A percentile compares a stretch with the other conserved stretches of the same genome.
Evolutionary conservation across 37 sponge, comb jelly and placozoan species (phyloP).

Genomic region (Chondrosia reniformis): DNA sequence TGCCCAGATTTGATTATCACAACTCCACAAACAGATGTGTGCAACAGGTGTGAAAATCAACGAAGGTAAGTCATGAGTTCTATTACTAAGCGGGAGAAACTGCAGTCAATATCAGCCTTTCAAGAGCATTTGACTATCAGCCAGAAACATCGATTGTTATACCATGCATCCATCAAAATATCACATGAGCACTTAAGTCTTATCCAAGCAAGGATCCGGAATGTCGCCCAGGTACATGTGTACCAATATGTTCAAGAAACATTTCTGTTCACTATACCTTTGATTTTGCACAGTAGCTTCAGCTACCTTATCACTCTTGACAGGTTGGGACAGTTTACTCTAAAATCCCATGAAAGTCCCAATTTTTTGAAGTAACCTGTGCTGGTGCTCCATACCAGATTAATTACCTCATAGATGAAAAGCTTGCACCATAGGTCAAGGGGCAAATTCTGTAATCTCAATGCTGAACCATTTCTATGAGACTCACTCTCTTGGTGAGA

Average conservation of each 20-base stretch:
- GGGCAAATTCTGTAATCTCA: slow-evolving; percentile 6
- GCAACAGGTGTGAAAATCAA: slow-evolving; percentile 23
- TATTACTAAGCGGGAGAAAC: slow-evolving; percentile 24
- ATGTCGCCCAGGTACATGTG: background rate
- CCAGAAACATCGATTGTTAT: slow-evolving; percentile 29
- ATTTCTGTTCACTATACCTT: slow-evolving; percentile 8
- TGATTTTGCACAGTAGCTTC: slow-evolving; percentile 24
- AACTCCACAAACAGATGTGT: slow-evolving; percentile 29
- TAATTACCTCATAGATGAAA: slow-evolving; percentile 5
- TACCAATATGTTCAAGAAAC: background rate
- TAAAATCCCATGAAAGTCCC: background rate
- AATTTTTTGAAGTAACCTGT: slow-evolving; percentile 4
- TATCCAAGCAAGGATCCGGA: background rate
- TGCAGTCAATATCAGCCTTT: slow-evolving; percentile 15
- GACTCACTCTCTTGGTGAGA: background rate
- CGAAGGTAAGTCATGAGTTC: slow-evolving; percentile 8
- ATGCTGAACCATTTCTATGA: slow-evolving; percentile 11
- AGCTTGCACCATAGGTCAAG: background rate
- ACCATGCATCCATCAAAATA: background rate
- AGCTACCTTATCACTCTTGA: slow-evolving; percentile 8
- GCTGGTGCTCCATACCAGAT: slow-evolving; percentile 10
- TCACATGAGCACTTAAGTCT: background rate
- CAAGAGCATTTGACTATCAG: slow-evolving; percentile 5
- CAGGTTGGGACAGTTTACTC: slow-evolving; percentile 15
- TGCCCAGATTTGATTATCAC: slow-evolving; percentile 26